A percentile compares a stretch with the other conserved stretches of the same genome.
These are phyloP conservation scores for Saturnia pavonia DNA, from an alignment of 2,888 invertebrate species.

Conservation along the genomic window DNA sequence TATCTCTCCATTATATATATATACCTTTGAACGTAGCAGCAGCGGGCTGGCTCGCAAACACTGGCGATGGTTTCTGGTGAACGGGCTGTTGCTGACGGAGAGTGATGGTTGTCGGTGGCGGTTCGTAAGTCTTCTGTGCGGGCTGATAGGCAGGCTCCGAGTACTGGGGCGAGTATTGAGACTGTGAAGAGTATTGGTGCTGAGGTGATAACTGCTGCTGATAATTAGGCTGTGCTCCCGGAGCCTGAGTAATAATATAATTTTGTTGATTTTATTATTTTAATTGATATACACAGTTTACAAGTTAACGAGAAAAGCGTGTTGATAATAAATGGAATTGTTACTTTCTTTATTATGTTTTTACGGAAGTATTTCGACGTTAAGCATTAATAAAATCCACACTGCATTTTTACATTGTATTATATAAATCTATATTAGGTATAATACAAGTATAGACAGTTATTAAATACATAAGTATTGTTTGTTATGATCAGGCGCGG, in stretches of 20 bases:
- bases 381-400: slow-evolving; percentile 17
- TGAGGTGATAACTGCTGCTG: slow-evolving; percentile 39
- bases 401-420: neutral
- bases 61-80: slow-evolving; percentile 88
- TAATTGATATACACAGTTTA: neutral
- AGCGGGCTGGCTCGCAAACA: slow-evolving; percentile 91
- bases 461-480: neutral
- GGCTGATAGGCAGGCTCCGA: slow-evolving; percentile 80
- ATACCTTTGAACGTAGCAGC: slow-evolving; percentile 86
- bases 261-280: slow-evolving; percentile 1
- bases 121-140: slow-evolving; percentile 80
- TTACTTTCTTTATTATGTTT: neutral
- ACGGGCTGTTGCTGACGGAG: slow-evolving; percentile 88
- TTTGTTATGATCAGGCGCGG: too few species aligned
- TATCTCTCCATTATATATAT: neutral
- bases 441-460: slow-evolving; percentile 1
- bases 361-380: neutral
- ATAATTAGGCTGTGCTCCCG: slow-evolving; percentile 40
- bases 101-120: slow-evolving; percentile 86
- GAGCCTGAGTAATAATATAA: slow-evolving; percentile 12
- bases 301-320: neutral
- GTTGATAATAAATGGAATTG: neutral
- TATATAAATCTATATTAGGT: slow-evolving; percentile 8
- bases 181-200: slow-evolving; percentile 47
- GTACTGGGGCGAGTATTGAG: slow-evolving; percentile 48